Evolutionary conservation across 2,113 vertebrate genomes (phyloP).

Genomic region (Calyptomena viridis): DNA sequence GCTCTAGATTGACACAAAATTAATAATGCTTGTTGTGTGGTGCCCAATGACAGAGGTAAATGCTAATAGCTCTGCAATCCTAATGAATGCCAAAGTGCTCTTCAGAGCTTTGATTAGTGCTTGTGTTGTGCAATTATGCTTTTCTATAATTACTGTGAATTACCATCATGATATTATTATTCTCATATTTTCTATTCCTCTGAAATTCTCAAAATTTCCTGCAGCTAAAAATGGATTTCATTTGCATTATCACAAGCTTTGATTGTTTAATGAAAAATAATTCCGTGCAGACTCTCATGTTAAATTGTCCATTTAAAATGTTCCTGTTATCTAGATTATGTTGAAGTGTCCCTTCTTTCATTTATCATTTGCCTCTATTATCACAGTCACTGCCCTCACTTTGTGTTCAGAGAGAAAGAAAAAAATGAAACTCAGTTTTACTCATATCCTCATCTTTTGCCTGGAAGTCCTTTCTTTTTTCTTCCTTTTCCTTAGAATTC

Average conservation of each 20-base stretch:
- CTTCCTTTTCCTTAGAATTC: neutral
- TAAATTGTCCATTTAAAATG: slow-evolving; percentile 47
- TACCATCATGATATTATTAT: slow-evolving; percentile 60
- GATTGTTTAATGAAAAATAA: slow-evolving; percentile 68
- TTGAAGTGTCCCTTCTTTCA: slow-evolving; percentile 26
- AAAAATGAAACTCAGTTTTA: neutral
- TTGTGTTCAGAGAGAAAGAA: neutral
- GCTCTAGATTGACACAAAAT: slow-evolving; percentile 23
- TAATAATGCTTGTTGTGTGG: neutral
- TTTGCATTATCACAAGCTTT: slow-evolving; percentile 67
- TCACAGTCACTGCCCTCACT: neutral
- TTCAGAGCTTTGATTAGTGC: slow-evolving; percentile 36
- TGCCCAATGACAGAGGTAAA: slow-evolving; percentile 41
- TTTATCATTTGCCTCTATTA: slow-evolving; percentile 34
- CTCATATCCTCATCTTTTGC: neutral
- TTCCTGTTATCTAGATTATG: slow-evolving; percentile 44
- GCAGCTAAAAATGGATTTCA: slow-evolving; percentile 68
- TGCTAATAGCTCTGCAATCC: slow-evolving; percentile 42
- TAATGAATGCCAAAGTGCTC: slow-evolving; percentile 53
- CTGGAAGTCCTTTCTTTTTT: neutral
- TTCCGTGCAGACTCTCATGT: slow-evolving; percentile 14
- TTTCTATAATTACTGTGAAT: slow-evolving; percentile 62
- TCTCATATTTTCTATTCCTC: slow-evolving; percentile 49
- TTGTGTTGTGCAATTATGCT: slow-evolving; percentile 59
- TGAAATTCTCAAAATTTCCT: slow-evolving; percentile 54